These are phyloP conservation scores for Orthonychiurus folsomi DNA, from an alignment of 2,888 invertebrate genomes.

Conservation along the genomic window DNA sequence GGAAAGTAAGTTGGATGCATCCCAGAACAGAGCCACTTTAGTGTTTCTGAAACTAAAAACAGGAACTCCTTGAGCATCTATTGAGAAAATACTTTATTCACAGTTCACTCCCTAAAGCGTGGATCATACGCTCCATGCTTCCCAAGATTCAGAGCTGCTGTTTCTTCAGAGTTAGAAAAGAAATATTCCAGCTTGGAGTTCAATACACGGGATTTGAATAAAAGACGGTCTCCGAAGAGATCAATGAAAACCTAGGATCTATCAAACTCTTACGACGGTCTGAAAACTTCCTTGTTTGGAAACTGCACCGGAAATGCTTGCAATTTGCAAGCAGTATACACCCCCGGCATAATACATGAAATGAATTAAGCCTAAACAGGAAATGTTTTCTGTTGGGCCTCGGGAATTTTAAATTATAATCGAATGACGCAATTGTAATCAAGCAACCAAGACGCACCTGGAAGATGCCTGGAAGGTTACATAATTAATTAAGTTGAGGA, in stretches of 20 bases:
- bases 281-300: too few relatives aligned
- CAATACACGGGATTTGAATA: too few relatives aligned
- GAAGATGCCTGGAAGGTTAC: not conserved
- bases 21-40: not conserved
- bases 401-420: not conserved
- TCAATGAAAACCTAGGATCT: too few relatives aligned
- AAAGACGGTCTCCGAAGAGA: too few relatives aligned
- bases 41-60: not conserved
- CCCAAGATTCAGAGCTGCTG: not conserved
- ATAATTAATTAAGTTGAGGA: not conserved
- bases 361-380: not conserved
- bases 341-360: too few relatives aligned
- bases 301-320: too few relatives aligned
- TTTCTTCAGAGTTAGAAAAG: not conserved
- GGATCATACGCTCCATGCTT: too few relatives aligned
- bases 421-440: not conserved
- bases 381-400: not conserved
- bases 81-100: conserved; percentile 1
- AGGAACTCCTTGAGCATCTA: not conserved
- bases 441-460: too few relatives aligned
- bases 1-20: not conserved
- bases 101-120: not conserved
- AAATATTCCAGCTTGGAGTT: too few relatives aligned
- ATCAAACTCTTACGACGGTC: not conserved
- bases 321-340: not conserved